Evolutionary conservation across 2,113 vertebrate genomes (phyloP).

Genomic region (Merops nubicus): DNA sequence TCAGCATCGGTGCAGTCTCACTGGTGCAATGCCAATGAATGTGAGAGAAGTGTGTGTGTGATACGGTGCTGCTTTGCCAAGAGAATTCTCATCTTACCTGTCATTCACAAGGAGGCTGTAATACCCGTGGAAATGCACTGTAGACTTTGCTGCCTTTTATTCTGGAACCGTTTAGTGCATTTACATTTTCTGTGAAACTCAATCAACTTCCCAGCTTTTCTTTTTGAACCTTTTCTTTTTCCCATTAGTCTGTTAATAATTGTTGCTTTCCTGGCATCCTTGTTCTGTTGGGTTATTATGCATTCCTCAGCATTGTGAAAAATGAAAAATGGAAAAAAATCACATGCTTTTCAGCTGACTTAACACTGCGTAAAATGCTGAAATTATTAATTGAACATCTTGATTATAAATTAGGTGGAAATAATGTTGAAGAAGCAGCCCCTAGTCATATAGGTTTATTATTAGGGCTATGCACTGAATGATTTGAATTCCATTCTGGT

Average conservation of each 20-base stretch:
- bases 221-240: slow-evolving; percentile 67
- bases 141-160: slow-evolving; percentile 32
- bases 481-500: slow-evolving; percentile 72
- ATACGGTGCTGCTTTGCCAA: accelerated
- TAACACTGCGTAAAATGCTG: slow-evolving; percentile 79
- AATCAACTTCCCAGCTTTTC: slow-evolving; percentile 66
- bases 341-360: slow-evolving; percentile 83
- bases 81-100: neutral
- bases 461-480: slow-evolving; percentile 71
- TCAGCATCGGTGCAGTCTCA: accelerated
- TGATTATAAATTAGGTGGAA: slow-evolving; percentile 86
- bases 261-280: slow-evolving; percentile 70
- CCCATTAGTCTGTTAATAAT: slow-evolving; percentile 76
- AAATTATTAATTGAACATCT: slow-evolving; percentile 86
- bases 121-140: neutral
- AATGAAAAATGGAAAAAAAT: slow-evolving; percentile 79
- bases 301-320: slow-evolving; percentile 78
- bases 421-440: slow-evolving; percentile 84
- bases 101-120: neutral
- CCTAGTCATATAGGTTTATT: slow-evolving; percentile 78
- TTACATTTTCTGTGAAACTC: slow-evolving; percentile 69
- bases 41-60: accelerated
- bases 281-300: slow-evolving; percentile 76
- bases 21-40: neutral
- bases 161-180: slow-evolving; percentile 41